These are phyloP conservation scores for Delphinus delphis DNA, from an alignment of 2,113 vertebrate genomes.

Conservation along the genomic window DNA sequence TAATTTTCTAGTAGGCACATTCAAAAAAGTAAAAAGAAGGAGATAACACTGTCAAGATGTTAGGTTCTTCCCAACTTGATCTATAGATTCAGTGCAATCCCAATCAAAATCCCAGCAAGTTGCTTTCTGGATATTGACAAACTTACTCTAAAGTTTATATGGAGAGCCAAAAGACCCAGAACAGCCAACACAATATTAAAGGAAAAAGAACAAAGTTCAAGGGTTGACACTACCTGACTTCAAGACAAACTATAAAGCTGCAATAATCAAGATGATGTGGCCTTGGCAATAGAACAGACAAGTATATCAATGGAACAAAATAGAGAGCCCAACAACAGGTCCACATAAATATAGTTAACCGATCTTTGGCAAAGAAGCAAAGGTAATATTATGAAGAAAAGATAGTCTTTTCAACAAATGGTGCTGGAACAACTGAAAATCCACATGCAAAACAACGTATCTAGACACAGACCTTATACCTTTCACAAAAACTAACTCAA, in stretches of 20 bases:
- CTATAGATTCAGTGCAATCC: neutral
- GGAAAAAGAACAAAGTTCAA: neutral
- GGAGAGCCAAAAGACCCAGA: neutral
- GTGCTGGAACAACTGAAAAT: too few species aligned
- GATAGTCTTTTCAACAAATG: too few species aligned
- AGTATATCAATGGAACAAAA: conserved; percentile 7
- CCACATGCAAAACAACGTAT: too few species aligned
- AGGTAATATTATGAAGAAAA: neutral
- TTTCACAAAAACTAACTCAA: neutral
- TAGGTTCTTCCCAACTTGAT: neutral
- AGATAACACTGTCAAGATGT: neutral
- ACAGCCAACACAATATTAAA: neutral
- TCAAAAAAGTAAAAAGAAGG: neutral
- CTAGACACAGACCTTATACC: too few species aligned
- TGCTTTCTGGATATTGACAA: neutral
- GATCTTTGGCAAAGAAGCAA: conserved; percentile 31
- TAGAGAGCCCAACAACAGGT: neutral
- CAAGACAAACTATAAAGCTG: neutral
- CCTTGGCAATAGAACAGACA: neutral
- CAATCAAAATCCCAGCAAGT: neutral
- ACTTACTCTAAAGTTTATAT: neutral
- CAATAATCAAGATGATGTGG: neutral
- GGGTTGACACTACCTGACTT: neutral
- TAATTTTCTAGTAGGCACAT: neutral
- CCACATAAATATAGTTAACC: neutral